Conservation (phyloP, 1,140 invertebrate genomes). For the Trigoniulus corallinus region DNA sequence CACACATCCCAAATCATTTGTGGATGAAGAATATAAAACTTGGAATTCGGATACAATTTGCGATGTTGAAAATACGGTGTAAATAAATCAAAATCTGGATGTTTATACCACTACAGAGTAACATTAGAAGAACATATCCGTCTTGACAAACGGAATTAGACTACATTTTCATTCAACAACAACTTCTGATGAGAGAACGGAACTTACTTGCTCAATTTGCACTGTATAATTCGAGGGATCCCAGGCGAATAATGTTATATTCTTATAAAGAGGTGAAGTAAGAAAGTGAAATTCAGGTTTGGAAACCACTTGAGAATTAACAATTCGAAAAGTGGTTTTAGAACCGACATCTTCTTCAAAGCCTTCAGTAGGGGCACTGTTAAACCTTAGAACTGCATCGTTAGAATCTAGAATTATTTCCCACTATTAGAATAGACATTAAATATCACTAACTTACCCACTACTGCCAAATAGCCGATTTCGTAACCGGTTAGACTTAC, state of each 20-base stretch:
- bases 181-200: background rate
- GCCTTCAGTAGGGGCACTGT: constrained; percentile 57
- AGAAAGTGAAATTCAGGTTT: constrained; percentile 55
- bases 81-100: constrained; percentile 60
- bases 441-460: background rate
- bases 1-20: constrained; percentile 54
- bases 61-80: constrained; percentile 50
- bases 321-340: constrained; percentile 58
- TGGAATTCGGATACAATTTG: constrained; percentile 35
- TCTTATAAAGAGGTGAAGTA: constrained; percentile 44
- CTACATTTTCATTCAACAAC: background rate
- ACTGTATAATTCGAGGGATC: constrained; percentile 61
- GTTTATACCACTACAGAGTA: constrained; percentile 50
- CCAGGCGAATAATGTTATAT: constrained; percentile 55
- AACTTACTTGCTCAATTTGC: constrained; percentile 39
- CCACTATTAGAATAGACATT: no score
- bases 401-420: constrained; percentile 50
- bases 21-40: constrained; percentile 54
- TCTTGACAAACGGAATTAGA: constrained; percentile 8
- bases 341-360: constrained; percentile 58
- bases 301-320: constrained; percentile 66
- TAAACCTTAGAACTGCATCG: constrained; percentile 62
- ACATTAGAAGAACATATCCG: no score
- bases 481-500: constrained; percentile 38
- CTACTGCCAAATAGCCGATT: background rate